These are phyloP conservation scores for Pseudopipra pipra DNA, from an alignment of 2,113 vertebrate genomes.

Conservation along the genomic window DNA sequence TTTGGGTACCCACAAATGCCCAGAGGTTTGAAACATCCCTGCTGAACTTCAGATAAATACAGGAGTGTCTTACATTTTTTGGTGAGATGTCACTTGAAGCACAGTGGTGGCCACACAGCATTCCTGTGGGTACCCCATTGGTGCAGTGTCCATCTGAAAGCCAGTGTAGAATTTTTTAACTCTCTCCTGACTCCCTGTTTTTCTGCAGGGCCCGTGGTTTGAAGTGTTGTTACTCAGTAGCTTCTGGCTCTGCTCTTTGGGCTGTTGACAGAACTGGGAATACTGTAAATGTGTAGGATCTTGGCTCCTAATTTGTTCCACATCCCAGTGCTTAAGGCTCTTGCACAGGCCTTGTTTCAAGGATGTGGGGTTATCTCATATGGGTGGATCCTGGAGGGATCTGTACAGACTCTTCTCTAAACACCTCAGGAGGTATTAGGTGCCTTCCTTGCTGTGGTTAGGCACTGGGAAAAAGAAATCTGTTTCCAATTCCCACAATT, in stretches of 20 bases:
- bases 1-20: background rate
- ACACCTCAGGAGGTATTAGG: background rate
- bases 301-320: background rate
- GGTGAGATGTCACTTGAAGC: background rate
- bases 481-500: background rate
- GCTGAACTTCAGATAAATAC: background rate
- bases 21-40: background rate
- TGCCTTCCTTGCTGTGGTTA: background rate
- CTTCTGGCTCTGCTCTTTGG: background rate
- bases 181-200: background rate
- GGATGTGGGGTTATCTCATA: rapidly evolving
- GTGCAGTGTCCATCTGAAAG: background rate
- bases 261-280: background rate
- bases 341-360: background rate
- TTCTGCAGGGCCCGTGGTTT: background rate
- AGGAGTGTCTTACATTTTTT: background rate
- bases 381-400: background rate
- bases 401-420: background rate
- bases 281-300: background rate
- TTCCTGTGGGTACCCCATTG: rapidly evolving
- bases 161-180: background rate
- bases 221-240: background rate
- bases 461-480: background rate
- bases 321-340: background rate
- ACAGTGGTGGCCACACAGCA: rapidly evolving